These are phyloP conservation scores for Anoplophora glabripennis DNA, from an alignment of 1,140 invertebrate genomes.

Conservation along the genomic window DNA sequence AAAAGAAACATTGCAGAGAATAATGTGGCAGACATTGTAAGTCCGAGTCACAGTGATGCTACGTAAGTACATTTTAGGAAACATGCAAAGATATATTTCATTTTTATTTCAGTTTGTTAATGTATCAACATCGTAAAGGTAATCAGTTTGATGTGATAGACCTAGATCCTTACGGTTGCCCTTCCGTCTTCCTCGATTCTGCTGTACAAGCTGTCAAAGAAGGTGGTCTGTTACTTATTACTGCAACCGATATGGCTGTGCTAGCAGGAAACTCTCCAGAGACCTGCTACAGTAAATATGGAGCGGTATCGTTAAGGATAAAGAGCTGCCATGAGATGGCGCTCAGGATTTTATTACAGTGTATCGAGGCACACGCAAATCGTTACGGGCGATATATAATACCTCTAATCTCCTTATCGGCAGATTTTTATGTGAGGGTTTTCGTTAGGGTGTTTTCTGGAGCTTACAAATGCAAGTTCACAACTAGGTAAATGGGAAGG, in stretches of 20 bases:
- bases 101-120: constrained; percentile 66
- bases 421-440: constrained; percentile 96
- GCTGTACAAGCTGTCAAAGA: constrained; percentile 81
- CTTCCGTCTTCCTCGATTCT: constrained; percentile 88
- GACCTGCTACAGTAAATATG: constrained; percentile 91
- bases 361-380: constrained; percentile 88
- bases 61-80: constrained; percentile 55
- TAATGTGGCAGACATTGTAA: constrained; percentile 70
- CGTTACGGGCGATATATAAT: constrained; percentile 90
- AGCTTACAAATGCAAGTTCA: constrained; percentile 79
- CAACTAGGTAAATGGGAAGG: constrained; percentile 59
- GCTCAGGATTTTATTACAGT: constrained; percentile 86
- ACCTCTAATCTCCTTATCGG: constrained; percentile 87
- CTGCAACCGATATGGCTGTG: constrained; percentile 97
- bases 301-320: constrained; percentile 80
- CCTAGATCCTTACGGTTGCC: constrained; percentile 96
- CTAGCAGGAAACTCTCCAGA: constrained; percentile 94
- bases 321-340: constrained; percentile 96
- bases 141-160: constrained; percentile 88
- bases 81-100: not conserved
- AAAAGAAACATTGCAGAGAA: constrained; percentile 80
- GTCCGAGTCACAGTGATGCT: constrained; percentile 75
- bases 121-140: constrained; percentile 73
- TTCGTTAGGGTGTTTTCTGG: constrained; percentile 85
- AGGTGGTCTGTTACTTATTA: constrained; percentile 85